A percentile compares a stretch with the other conserved stretches of the same genome.
phyloP scores from a whole-genome alignment of 2,888 invertebrate species.

The Eulithis testata region DNA sequence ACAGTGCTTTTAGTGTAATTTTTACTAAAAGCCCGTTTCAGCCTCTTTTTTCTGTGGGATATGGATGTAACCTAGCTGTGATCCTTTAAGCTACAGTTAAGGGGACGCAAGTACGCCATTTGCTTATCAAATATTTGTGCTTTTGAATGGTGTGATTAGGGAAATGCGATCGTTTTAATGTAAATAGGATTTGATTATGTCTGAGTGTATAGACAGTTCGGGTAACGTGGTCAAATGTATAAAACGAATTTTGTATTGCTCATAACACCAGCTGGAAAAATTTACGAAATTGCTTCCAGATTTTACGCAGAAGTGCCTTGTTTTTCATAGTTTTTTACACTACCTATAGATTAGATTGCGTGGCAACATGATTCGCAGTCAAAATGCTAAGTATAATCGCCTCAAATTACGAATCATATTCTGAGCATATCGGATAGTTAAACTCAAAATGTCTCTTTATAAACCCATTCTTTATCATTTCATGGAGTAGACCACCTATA shows the following conservation, averaged over 20 bases:
- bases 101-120: slow-evolving; percentile 35
- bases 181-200: slow-evolving; percentile 34
- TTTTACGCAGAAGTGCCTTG: too few relatives aligned
- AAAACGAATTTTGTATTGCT: not conserved
- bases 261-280: not conserved
- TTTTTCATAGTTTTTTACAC: too few relatives aligned
- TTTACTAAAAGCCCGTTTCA: too few relatives aligned
- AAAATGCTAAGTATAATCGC: too few relatives aligned
- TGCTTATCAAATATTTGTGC: slow-evolving; percentile 44
- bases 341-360: too few relatives aligned
- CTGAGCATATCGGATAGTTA: too few relatives aligned
- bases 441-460: too few relatives aligned
- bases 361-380: too few relatives aligned
- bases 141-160: slow-evolving; percentile 41
- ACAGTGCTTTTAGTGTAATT: too few relatives aligned
- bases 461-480: too few relatives aligned
- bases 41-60: not conserved
- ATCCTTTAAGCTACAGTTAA: slow-evolving; percentile 3
- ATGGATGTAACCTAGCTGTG: slow-evolving; percentile 20
- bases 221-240: slow-evolving; percentile 14
- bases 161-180: slow-evolving; percentile 39
- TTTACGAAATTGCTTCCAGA: not conserved
- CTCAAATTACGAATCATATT: too few relatives aligned
- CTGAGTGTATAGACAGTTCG: slow-evolving; percentile 18
- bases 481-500: too few relatives aligned